A percentile compares a stretch with the other conserved stretches of the same genome.
Evolutionary conservation across 2,888 invertebrate species (phyloP).

Genomic region (Lydus trimaculatus): DNA sequence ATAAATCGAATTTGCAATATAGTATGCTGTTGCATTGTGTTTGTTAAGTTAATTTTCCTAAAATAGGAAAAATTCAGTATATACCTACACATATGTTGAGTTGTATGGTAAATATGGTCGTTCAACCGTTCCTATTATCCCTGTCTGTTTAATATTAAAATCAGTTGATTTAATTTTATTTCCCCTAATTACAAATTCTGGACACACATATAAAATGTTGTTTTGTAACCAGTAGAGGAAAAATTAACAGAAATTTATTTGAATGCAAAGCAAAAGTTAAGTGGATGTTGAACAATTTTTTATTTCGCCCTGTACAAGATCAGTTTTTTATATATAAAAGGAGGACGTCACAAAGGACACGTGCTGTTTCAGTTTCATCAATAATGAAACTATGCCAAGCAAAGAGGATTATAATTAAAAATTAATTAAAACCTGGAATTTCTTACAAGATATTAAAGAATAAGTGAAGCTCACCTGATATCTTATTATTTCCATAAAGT

Average conservation of each 20-base stretch:
- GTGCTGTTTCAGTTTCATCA: constrained; percentile 16
- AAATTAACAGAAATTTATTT: constrained; percentile 22
- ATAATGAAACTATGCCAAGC: neutral
- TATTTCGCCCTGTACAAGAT: neutral
- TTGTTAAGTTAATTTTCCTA: neutral
- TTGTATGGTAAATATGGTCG: constrained; percentile 8
- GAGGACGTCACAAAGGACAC: constrained; percentile 18
- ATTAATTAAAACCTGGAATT: neutral
- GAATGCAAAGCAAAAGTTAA: constrained; percentile 13
- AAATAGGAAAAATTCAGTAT: neutral
- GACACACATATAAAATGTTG: constrained; percentile 18
- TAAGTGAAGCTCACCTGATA: constrained; percentile 10
- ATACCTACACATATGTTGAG: neutral
- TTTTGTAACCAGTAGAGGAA: constrained; percentile 14
- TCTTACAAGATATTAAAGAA: neutral
- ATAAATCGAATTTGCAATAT: neutral
- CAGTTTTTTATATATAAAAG: constrained; percentile 7
- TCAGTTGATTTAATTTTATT: constrained; percentile 26
- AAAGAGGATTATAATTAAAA: constrained; percentile 6
- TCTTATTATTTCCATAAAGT: constrained; percentile 26
- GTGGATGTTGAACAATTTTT: constrained; percentile 22
- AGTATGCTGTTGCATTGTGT: neutral
- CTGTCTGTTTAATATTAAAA: constrained; percentile 25
- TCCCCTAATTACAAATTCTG: constrained; percentile 18
- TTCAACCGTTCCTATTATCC: neutral